Percentiles rank a stretch among this genome's conserved stretches.
Conservation (phyloP, 2,797 vertebrate genomes). For the Lutra lutra region DNA sequence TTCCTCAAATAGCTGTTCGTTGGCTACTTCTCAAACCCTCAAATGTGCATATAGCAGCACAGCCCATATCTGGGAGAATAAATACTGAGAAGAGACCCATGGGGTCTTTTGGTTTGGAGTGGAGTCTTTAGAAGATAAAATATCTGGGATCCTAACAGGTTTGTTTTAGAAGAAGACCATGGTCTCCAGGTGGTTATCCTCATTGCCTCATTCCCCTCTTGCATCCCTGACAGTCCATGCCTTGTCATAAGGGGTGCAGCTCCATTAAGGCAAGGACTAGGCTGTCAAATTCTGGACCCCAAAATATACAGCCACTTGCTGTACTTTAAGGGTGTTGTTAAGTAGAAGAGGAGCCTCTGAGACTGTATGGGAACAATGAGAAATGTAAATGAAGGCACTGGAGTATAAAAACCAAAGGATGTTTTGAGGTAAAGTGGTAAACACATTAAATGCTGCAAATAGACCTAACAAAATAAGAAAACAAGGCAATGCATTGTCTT, state of each 20-base stretch:
- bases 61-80: not conserved
- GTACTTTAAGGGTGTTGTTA: not conserved
- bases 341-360: not conserved
- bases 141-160: not conserved
- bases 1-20: not conserved
- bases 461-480: not conserved
- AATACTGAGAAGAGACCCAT: not conserved
- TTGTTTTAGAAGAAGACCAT: not conserved
- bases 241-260: not conserved
- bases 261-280: not conserved
- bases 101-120: not conserved
- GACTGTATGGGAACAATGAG: not conserved
- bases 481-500: not conserved
- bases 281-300: not conserved
- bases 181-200: not conserved
- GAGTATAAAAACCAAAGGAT: not conserved
- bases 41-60: not conserved
- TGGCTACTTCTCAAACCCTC: not conserved
- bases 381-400: not conserved
- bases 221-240: not conserved
- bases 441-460: not conserved
- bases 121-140: accelerated
- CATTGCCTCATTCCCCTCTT: not conserved
- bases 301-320: not conserved
- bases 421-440: not conserved